Base-by-base conservation (phyloP, 2,888 invertebrate genomes). In the Geotrupes spiniger region DNA sequence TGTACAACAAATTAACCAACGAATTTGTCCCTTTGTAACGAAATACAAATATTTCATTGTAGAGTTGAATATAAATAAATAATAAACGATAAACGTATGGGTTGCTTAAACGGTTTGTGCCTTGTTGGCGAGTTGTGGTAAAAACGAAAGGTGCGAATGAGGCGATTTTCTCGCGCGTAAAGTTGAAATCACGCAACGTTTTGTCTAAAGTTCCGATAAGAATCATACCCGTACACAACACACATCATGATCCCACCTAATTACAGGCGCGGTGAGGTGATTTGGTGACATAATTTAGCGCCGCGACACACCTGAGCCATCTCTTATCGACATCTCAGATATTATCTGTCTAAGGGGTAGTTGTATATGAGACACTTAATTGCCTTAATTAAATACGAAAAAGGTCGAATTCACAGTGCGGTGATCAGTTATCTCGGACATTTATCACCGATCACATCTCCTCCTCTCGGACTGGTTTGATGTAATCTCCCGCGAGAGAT, bases 321-420 rank as follows among this genome's bases (percentile, higher is more conserved):
- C 56, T 62, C 62, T 64, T 66, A 67, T 67, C 68, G 65, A 60
- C 65, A 63, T 64, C 63, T 60, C 53, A 58, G 66, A 67, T 67
- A 64, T 63, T 64, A 69, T 70, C 68, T 64, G 51, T 43, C 40
- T 49, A 62, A 62, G 66, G 21, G 67, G 66, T 66, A 59, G 70
- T 69, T 67, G 68, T 69, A 66, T 69, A 70, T 70, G 69, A 64
- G 68, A 65, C 68, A 63, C 66, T 71, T 71, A 71, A 71, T 71
- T 71, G 70, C 69, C 64, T 71, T 70, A 70, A 71, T 71, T 70
- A 71, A 69, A 68, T 68, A 71, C 69, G 64, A 67, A 66, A 68
- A 70, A 70, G 69, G 67, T 69, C 67, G 68, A 67, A 70, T 66
- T 65, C 65, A 62, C 66, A 64, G 61, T 65, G 62, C 61, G 64